Evolutionary conservation across 2,888 invertebrate species (phyloP), one percentile per base, ranked within the genome.

Genomic region (Rhabditoides inermis): DNA sequence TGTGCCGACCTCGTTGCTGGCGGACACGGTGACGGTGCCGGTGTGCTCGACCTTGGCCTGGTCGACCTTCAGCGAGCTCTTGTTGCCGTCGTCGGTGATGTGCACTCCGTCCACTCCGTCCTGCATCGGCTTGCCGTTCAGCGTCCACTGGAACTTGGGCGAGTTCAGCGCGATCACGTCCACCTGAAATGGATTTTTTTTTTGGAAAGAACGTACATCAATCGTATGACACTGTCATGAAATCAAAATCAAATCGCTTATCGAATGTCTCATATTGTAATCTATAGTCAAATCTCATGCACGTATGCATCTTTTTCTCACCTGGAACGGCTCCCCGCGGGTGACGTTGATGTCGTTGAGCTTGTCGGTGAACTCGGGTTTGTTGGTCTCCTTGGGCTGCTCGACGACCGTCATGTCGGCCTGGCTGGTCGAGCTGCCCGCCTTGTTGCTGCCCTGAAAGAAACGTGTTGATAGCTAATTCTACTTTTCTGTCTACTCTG

Each of bases 341-440:
- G 49, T 56, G 10, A 70, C 68, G 23, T 90, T 88, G 0, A 90
- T 87, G 75, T 90, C 88, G 75, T 86, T 88, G 56, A 92, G 80
- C 23, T 85, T 85, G 41, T 90, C 87, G 49, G 87, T 75, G 80
- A 91, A 91, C 66, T 86, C 84, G 0, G 91, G 90, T 64, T 85
- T 61, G 63, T 85, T 58, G 30, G 49, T 53, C 48, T 62, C 69
- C 44, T 60, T 63, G 15, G 63, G 55, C 36, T 55, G 53, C 36
- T 65, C 65, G 27, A 61, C 45, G 27, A 70, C 62, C 28, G 54
- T 61, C 49, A 70, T 39, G 3, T 61, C 60, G 5, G 61, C 56
- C 44, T 50, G 37, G 23, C n/a, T n/a, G n/a, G n/a, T n/a, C n/a
- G n/a, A n/a, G n/a, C n/a, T n/a, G n/a, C n/a, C n/a, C n/a, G n/a